phyloP scores from a whole-genome alignment of 2,888 invertebrate species.

The Thereva unica region DNA sequence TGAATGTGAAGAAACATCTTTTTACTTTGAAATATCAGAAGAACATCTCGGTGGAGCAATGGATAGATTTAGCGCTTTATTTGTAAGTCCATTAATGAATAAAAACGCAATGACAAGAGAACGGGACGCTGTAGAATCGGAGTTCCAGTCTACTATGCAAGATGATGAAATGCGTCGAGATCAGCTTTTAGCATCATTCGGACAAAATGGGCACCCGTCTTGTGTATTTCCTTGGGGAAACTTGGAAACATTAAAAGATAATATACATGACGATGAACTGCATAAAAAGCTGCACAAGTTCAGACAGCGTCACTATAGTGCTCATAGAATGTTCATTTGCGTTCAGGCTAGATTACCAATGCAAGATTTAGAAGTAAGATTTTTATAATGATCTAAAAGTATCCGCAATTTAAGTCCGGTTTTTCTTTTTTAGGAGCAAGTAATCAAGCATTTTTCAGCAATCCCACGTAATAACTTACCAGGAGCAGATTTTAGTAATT shows the following conservation, averaged over 20 bases:
- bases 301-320: conserved; percentile 77
- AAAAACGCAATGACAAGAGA: conserved; percentile 85
- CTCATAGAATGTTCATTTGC: conserved; percentile 85
- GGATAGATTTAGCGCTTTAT: conserved; percentile 85
- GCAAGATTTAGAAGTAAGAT: conserved; percentile 51
- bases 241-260: conserved; percentile 70
- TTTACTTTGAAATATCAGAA: conserved; percentile 87
- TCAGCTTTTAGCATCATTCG: conserved; percentile 74
- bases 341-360: conserved; percentile 67
- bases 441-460: conserved; percentile 66
- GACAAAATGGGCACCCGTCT: conserved; percentile 70
- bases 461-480: conserved; percentile 70
- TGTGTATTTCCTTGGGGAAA: conserved; percentile 86
- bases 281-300: conserved; percentile 75
- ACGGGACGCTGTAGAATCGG: conserved; percentile 85
- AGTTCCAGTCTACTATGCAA: conserved; percentile 80
- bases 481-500: conserved; percentile 65
- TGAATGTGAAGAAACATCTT: conserved; percentile 83
- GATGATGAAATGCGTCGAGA: conserved; percentile 76
- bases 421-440: conserved; percentile 43
- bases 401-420: background rate
- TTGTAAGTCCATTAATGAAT: conserved; percentile 83
- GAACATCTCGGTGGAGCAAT: conserved; percentile 74
- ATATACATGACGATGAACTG: conserved; percentile 68
- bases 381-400: background rate